A percentile compares a stretch with the other conserved stretches of the same genome.
Conservation (phyloP, 2,797 vertebrate species). For the Botia kubotai region DNA sequence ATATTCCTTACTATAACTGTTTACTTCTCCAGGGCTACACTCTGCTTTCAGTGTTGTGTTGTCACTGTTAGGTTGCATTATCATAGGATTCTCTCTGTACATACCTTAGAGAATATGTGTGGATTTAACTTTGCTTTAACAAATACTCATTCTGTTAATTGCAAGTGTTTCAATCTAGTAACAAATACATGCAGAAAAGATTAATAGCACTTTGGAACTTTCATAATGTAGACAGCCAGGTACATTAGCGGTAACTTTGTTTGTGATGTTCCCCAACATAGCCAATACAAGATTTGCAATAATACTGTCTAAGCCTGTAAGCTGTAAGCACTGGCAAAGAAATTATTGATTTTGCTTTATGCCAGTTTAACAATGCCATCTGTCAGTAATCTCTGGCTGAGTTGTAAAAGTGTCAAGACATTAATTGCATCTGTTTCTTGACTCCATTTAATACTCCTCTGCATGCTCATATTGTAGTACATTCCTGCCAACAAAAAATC, state of each 20-base stretch:
- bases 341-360: conserved; percentile 44
- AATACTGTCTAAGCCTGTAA: conserved; percentile 3
- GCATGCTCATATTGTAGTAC: conserved; percentile 48
- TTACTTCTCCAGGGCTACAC: conserved; percentile 20
- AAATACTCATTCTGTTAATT: not conserved
- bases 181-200: not conserved
- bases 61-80: conserved; percentile 52
- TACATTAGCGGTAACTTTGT: not conserved
- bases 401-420: conserved; percentile 44
- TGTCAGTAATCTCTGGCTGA: conserved; percentile 24
- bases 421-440: conserved; percentile 33
- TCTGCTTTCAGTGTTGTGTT: conserved; percentile 54
- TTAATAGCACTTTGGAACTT: not conserved
- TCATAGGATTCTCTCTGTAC: conserved; percentile 59
- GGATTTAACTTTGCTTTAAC: conserved; percentile 6
- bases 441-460: not conserved
- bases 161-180: not conserved
- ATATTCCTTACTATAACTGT: conserved; percentile 23
- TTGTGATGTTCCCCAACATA: no score
- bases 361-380: conserved; percentile 21
- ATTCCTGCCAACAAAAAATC: conserved; percentile 14
- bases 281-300: no score
- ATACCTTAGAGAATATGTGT: conserved; percentile 60
- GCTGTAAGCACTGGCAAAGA: conserved; percentile 36
- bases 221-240: not conserved